These are phyloP conservation scores for Apodemus sylvaticus DNA, from an alignment of 2,113 vertebrate genomes.

Conservation along the genomic window DNA sequence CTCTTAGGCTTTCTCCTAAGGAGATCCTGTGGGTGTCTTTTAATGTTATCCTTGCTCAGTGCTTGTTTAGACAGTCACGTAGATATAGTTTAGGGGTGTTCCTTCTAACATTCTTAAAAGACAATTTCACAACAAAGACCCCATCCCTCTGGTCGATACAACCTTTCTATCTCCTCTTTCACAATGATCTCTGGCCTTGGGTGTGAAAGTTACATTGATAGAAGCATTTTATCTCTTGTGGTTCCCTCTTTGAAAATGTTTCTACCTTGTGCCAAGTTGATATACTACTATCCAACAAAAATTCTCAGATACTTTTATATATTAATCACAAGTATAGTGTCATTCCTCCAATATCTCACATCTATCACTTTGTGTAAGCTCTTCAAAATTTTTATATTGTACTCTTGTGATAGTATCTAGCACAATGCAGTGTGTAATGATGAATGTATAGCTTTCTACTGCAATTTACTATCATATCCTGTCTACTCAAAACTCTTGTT, in stretches of 20 bases:
- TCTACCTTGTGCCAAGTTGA: not conserved
- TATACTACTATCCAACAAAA: not conserved
- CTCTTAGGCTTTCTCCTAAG: rapidly evolving
- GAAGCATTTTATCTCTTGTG: not conserved
- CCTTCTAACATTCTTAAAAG: not conserved
- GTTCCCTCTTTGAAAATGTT: not conserved
- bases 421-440: not conserved
- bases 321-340: not conserved
- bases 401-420: not conserved
- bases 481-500: not conserved
- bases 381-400: not conserved
- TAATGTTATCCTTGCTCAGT: not conserved
- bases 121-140: not conserved
- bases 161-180: not conserved
- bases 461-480: not conserved
- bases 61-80: not conserved
- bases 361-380: not conserved
- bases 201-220: not conserved
- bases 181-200: not conserved
- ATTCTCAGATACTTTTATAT: not conserved
- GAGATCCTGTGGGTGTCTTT: too few species aligned
- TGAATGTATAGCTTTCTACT: not conserved
- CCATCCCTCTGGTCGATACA: not conserved
- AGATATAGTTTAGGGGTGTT: not conserved
- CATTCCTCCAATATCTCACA: not conserved